Evolutionary conservation across 2,797 vertebrate species (phyloP).

Genomic region (Oophaga sylvatica): DNA sequence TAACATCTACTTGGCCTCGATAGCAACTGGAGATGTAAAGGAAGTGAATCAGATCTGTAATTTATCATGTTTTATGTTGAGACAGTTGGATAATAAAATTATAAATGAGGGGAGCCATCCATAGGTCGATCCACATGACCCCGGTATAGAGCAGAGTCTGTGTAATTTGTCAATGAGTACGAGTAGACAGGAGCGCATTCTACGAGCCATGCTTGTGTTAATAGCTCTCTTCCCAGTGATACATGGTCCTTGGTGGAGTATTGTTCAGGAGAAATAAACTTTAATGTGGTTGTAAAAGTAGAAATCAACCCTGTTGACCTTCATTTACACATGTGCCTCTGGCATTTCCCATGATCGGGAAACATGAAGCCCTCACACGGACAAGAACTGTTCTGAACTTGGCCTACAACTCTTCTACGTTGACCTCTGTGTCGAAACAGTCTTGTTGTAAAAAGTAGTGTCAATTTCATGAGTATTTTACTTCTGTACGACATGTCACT

Average conservation of each 20-base stretch:
- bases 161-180: constrained; percentile 23
- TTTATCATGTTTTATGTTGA: not conserved
- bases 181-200: not conserved
- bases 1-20: not conserved
- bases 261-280: constrained; percentile 41
- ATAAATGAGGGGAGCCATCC: constrained; percentile 19
- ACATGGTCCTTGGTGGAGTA: not conserved
- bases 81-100: not conserved
- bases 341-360: constrained; percentile 12
- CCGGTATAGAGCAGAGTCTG: not conserved
- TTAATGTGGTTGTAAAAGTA: not conserved
- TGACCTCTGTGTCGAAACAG: constrained; percentile 20
- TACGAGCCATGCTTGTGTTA: constrained; percentile 2
- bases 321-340: constrained; percentile 21
- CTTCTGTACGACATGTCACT: not conserved
- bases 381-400: constrained; percentile 1
- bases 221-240: constrained; percentile 23
- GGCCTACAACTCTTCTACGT: constrained; percentile 11
- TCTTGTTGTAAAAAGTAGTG: not conserved
- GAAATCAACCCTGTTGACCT: constrained; percentile 31
- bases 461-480: not conserved
- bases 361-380: not conserved
- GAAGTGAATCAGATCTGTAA: not conserved
- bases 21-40: not conserved
- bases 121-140: constrained; percentile 19